Percentiles rank a stretch among this genome's conserved stretches.
These are phyloP conservation scores for Paramisgurnus dabryanus DNA, from an alignment of 2,113 vertebrate genomes.

Conservation along the genomic window DNA sequence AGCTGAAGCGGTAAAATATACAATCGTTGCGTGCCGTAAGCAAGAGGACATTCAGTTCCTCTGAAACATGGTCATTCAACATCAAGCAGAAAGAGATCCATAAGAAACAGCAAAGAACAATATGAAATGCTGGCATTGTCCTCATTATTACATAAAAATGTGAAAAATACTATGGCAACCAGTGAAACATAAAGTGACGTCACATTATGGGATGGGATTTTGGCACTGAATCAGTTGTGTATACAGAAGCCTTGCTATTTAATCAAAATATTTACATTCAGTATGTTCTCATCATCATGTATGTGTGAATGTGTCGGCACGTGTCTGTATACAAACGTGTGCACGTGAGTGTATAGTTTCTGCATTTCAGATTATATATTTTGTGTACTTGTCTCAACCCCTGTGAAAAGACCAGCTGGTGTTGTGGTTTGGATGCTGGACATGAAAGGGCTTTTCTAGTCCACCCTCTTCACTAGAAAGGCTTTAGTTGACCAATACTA, in stretches of 20 bases:
- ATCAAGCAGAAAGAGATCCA: constrained; percentile 65
- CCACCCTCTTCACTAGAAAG: too few relatives aligned
- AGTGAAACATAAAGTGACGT: constrained; percentile 72
- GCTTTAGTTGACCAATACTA: too few relatives aligned
- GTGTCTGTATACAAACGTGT: constrained; percentile 37
- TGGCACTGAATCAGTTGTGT: constrained; percentile 74
- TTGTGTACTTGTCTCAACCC: constrained; percentile 11
- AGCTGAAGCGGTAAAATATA: constrained; percentile 81
- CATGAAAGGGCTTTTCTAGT: too few relatives aligned
- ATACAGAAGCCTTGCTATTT: constrained; percentile 74
- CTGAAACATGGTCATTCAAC: constrained; percentile 66
- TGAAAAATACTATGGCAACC: constrained; percentile 72
- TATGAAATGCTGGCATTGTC: constrained; percentile 70
- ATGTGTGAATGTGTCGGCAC: constrained; percentile 45
- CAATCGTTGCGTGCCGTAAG: constrained; percentile 81
- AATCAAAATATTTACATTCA: constrained; percentile 83
- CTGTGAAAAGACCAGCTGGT: too few relatives aligned
- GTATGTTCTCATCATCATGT: constrained; percentile 57
- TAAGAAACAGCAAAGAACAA: constrained; percentile 74
- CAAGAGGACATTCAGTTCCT: constrained; percentile 76
- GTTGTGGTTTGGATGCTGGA: too few relatives aligned
- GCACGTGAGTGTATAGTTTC: constrained; percentile 1
- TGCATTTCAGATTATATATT: constrained; percentile 12
- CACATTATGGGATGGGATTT: constrained; percentile 77
- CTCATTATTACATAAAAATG: constrained; percentile 60